A percentile compares a stretch with the other conserved stretches of the same genome.
These are phyloP conservation scores for Dolichomitus sp. DNA, from an alignment of 2,888 invertebrate genomes.

Conservation along the genomic window DNA sequence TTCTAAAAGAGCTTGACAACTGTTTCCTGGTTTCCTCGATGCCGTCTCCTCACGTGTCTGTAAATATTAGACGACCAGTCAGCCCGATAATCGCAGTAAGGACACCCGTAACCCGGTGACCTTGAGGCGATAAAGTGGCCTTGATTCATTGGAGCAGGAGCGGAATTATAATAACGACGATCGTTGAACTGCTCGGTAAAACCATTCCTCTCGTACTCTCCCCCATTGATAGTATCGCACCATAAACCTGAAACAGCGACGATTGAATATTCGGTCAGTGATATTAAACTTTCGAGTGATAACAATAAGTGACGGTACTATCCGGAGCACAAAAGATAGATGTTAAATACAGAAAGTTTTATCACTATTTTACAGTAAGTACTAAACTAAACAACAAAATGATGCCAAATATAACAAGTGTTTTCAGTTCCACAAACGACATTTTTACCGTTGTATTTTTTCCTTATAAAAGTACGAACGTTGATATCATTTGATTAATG, in stretches of 20 bases:
- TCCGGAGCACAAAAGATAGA: not conserved
- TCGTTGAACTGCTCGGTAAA: constrained; percentile 29
- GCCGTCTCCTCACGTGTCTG: constrained; percentile 67
- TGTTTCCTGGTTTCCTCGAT: constrained; percentile 55
- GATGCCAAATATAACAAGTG: not conserved
- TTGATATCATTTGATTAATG: not conserved
- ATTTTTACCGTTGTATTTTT: not conserved
- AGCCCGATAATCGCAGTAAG: constrained; percentile 69
- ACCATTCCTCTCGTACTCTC: constrained; percentile 15
- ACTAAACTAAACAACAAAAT: not conserved
- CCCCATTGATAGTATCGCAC: constrained; percentile 19
- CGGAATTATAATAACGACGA: constrained; percentile 31
- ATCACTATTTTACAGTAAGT: not conserved
- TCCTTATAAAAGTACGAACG: not conserved
- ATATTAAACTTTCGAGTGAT: not conserved
- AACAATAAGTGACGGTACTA: not conserved
- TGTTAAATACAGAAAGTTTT: not conserved
- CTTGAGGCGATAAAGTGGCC: constrained; percentile 68
- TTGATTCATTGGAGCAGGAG: constrained; percentile 53
- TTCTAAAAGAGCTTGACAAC: constrained; percentile 46
- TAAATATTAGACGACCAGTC: constrained; percentile 66
- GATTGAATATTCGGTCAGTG: constrained; percentile 30
- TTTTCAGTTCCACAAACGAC: not conserved
- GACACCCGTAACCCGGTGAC: constrained; percentile 72
- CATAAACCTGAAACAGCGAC: constrained; percentile 54